Conservation (phyloP, 2,113 vertebrate genomes). For the Lasiurus cinereus region DNA sequence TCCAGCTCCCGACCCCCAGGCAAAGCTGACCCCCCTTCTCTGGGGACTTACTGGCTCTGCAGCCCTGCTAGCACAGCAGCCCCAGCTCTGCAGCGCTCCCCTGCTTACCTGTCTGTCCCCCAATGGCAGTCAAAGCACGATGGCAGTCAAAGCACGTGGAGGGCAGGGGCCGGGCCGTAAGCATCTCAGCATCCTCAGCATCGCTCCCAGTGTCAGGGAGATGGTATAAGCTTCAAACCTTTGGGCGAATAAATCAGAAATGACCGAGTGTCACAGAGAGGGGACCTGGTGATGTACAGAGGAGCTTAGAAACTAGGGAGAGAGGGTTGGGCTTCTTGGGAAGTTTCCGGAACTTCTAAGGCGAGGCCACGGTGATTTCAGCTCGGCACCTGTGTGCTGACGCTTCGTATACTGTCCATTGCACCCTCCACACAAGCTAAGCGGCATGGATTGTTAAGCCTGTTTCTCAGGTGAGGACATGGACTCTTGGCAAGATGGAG, state of each 20-base stretch:
- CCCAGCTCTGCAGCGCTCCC: neutral
- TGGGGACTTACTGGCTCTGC: neutral
- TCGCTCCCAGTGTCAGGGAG: neutral
- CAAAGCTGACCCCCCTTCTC: neutral
- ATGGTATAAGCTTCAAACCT: neutral
- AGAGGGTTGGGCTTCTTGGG: conserved; percentile 4
- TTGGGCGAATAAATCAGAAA: neutral
- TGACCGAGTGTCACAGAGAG: neutral
- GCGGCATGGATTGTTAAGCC: neutral
- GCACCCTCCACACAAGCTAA: neutral
- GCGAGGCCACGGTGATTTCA: neutral
- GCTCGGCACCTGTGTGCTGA: neutral
- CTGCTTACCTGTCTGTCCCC: neutral
- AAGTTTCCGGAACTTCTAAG: neutral
- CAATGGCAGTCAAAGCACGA: too few relatives aligned
- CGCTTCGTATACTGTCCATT: neutral
- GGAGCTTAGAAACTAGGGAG: neutral
- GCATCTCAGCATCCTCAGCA: neutral
- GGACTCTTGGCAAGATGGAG: neutral
- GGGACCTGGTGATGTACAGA: neutral
- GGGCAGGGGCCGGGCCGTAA: neutral
- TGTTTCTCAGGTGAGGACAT: neutral
- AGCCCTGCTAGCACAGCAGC: neutral
- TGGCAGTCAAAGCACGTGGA: neutral
- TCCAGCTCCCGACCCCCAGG: neutral